Conservation (phyloP, 2,797 vertebrate species). For the Australoheros facetus region DNA sequence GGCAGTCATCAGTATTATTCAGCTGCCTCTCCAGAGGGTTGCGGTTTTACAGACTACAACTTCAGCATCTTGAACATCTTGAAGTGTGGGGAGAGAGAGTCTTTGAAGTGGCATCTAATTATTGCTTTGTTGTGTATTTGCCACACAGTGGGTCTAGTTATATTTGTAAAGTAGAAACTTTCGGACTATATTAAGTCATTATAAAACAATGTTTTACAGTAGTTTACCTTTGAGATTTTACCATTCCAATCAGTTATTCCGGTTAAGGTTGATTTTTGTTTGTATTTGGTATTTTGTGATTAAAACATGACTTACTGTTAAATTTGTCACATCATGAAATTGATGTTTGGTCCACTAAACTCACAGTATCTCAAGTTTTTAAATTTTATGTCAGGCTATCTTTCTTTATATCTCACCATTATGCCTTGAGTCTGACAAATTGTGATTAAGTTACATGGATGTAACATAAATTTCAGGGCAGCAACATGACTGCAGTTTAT, state of each 20-base stretch:
- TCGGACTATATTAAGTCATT: background rate
- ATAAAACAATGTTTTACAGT: background rate
- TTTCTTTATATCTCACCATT: slow-evolving; percentile 29
- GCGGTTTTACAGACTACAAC: background rate
- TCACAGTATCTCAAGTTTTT: slow-evolving; percentile 11
- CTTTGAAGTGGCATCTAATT: background rate
- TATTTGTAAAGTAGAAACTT: background rate
- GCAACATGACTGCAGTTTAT: slow-evolving; percentile 39
- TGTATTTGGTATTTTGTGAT: background rate
- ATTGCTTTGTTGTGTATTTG: background rate
- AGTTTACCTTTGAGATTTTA: background rate
- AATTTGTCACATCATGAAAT: slow-evolving; percentile 21
- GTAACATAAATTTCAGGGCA: slow-evolving; percentile 51
- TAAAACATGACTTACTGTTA: slow-evolving; percentile 6
- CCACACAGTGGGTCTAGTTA: background rate
- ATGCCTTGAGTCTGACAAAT: slow-evolving; percentile 33
- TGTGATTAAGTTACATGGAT: slow-evolving; percentile 50
- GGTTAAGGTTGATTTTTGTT: background rate
- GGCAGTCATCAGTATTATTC: background rate
- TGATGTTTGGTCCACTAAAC: slow-evolving; percentile 9
- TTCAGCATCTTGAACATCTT: background rate
- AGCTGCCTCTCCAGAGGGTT: background rate
- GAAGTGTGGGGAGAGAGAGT: background rate
- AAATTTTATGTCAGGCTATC: slow-evolving; percentile 30
- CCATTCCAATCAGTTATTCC: background rate